Base-by-base conservation (phyloP, 2,113 vertebrate species). In the Galeopterus variegatus region DNA sequence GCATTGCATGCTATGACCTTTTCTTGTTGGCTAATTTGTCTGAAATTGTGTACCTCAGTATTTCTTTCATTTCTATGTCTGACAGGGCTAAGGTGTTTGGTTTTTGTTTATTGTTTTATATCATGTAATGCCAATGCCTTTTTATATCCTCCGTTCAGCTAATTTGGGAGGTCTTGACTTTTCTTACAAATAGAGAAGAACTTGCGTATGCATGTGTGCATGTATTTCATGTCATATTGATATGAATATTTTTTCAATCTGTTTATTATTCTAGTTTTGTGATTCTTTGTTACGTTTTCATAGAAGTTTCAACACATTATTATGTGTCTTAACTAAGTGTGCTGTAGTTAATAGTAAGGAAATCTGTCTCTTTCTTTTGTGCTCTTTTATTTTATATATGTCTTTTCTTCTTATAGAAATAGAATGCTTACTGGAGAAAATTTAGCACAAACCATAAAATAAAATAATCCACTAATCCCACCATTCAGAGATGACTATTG, bases 361-460 rank as follows among this genome's bases (percentile, higher is more conserved):
- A 60, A 52, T 82, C 28, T 75, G 48, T 88, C 65, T 60, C 79
- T 92, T 65, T 80, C 67, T 88, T 93, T 79, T 11, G 17, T 82
- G 41, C 31, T 58, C 50, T 93, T 80, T 80, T 80, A 70, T 81
- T 80, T 81, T 72, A 62, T 50, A 17, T 79, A 77, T 13, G 24
- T 36, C 36, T 52, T 77, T 45, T 26, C 31, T 60, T 60, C 26
- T 36, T 87, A 67, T n/a, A 58, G 52, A 88, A 81, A 56, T 73
- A 65, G 56, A 48, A 65, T 31, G 4, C 65, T 80, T 80, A 72
- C 10, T 93, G 72, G n/a, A 77, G 45, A 72, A 84, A 93, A 77
- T 64, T 54, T 83, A 84, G 41, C 33, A n/a, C 69, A 88, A 77
- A 36, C 23, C 41, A 4, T 41, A 62, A 54, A 36, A 77, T 96